Evolutionary conservation across 2,797 vertebrate species (phyloP).

Genomic region (Coracias cyanogaster): DNA sequence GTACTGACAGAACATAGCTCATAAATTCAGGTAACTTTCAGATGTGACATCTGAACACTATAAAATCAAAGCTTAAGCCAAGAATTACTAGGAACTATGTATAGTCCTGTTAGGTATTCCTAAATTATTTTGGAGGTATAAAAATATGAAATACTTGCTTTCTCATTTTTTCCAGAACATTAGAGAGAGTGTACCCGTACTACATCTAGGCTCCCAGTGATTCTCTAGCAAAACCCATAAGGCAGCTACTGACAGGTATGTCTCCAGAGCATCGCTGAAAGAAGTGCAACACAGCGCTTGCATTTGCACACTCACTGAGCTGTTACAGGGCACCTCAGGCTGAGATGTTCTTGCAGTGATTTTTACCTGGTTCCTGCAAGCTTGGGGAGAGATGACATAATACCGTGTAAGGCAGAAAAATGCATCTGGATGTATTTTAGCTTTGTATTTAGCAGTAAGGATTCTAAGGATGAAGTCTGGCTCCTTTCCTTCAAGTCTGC

Average conservation of each 20-base stretch:
- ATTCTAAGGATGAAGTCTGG: background rate
- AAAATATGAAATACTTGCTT: too few relatives aligned
- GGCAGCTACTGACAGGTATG: too few relatives aligned
- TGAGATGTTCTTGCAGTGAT: background rate
- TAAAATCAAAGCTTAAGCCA: background rate
- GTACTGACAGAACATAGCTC: background rate
- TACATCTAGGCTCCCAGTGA: too few relatives aligned
- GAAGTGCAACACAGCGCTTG: too few relatives aligned
- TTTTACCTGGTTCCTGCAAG: background rate
- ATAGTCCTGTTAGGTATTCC: too few relatives aligned
- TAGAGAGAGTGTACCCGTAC: too few relatives aligned
- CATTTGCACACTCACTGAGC: too few relatives aligned
- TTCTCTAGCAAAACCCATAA: too few relatives aligned
- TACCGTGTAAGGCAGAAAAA: background rate
- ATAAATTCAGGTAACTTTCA: slow-evolving; percentile 29
- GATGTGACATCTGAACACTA: background rate
- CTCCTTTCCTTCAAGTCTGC: background rate
- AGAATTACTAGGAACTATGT: background rate
- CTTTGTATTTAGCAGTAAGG: background rate
- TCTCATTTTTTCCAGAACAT: too few relatives aligned
- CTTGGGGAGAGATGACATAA: background rate
- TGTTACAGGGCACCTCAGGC: too few relatives aligned
- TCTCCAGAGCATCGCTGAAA: too few relatives aligned
- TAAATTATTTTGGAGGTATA: too few relatives aligned
- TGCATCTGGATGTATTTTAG: background rate